Evolutionary conservation across 2,888 invertebrate genomes (phyloP).

Genomic region (Pristionchus maxplancki): DNA sequence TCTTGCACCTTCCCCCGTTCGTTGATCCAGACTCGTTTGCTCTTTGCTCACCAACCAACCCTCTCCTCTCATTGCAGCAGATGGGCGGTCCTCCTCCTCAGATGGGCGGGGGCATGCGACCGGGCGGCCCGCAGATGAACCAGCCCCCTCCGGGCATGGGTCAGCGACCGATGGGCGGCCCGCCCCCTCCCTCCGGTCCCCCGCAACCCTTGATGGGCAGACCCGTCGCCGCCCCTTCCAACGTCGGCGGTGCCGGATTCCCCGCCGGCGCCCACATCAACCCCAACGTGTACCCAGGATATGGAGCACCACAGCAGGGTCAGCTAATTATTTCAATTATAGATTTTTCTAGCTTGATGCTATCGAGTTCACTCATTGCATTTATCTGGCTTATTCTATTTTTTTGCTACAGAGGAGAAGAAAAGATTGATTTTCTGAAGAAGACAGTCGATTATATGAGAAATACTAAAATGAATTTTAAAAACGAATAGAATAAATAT

Average conservation of each 20-base stretch:
- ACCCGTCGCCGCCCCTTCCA: constrained; percentile 47
- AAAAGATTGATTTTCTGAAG: no score
- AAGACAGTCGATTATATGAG: no score
- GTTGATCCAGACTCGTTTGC: no score
- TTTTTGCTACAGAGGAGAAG: no score
- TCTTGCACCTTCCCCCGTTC: no score
- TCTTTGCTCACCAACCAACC: no score
- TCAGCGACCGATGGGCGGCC: neutral
- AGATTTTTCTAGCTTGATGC: no score
- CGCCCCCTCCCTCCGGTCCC: constrained; percentile 56
- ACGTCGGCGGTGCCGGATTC: constrained; percentile 49
- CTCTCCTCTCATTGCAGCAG: neutral
- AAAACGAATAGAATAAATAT: neutral
- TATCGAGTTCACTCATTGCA: no score
- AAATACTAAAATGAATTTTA: neutral
- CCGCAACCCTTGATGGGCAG: constrained; percentile 56
- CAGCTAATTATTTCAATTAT: neutral
- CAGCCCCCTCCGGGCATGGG: constrained; percentile 45
- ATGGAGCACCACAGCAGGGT: neutral
- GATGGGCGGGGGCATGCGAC: constrained; percentile 17
- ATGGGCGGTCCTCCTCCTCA: constrained; percentile 46
- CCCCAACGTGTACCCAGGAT: constrained; percentile 67
- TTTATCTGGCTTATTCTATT: no score
- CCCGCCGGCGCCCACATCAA: constrained; percentile 70
- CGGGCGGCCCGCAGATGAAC: neutral